Evolutionary conservation across 2,113 vertebrate species (phyloP), one percentile per base, ranked within the genome.

Genomic region (Orcinus orca): DNA sequence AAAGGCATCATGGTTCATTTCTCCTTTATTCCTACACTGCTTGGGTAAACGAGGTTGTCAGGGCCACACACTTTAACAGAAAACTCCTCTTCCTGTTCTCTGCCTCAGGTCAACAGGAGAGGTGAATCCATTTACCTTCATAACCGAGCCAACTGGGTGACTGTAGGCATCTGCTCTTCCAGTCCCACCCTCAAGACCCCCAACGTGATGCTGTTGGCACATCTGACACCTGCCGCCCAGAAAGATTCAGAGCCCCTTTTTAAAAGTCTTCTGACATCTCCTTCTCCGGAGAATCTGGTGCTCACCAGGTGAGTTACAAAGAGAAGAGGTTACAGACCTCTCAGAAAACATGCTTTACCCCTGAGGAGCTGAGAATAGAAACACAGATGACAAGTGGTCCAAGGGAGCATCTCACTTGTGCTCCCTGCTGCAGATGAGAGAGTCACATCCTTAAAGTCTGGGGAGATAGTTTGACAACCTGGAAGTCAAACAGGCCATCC

Each of bases 41-140:
- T 93, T n/a, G 53, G 58, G 67, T 53, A 67, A 80, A 68, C 38
- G 26, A 55, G 2, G 62, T 29, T 33, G n/a, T n/a, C 2, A 0
- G 21, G 47, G 20, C 36, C 15, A 38, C 7, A 44, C 14, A 44
- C 65, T 29, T 81, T 38, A 87, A 60, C 84, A 68, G 68, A 79
- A 80, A 90, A 80, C 10, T 20, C 47, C 18, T 74, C 74, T 89
- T 76, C 76, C 33, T 94, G 12, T 96, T 93, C 71, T 96, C 93
- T 79, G 79, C 86, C 96, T 44, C 74, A 98, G 98, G 97, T 98
- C 97, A 98, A 98, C 84, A 31, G 4, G 95, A 98, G 94, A 98
- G 98, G 91, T 0, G 97, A 98, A 95, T 95, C 94, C 31, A 94
- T 98, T 97, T 98, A 98, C 92, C 26, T 98, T 80, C 97, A 98